Conservation (phyloP, 2,113 vertebrate genomes). For the Psettodes erumei region DNA sequence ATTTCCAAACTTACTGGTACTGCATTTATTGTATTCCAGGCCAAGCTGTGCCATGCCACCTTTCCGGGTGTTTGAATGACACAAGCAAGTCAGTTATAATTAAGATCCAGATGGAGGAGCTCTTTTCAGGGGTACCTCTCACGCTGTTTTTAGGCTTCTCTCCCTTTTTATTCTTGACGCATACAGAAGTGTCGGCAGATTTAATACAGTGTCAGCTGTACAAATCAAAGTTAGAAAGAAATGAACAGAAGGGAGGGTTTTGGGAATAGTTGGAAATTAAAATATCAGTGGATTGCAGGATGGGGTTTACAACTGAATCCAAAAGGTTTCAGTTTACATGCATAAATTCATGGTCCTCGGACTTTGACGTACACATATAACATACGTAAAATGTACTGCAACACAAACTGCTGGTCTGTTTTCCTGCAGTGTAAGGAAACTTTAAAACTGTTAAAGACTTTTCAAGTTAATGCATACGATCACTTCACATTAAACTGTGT, state of each 20-base stretch:
- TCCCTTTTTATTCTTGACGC: slow-evolving; percentile 19
- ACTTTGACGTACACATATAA: neutral
- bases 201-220: slow-evolving; percentile 17
- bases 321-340: neutral
- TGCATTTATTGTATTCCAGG: slow-evolving; percentile 3
- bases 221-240: slow-evolving; percentile 1
- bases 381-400: no score
- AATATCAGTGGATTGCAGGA: slow-evolving; percentile 16
- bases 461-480: neutral
- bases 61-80: slow-evolving; percentile 45
- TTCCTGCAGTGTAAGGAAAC: neutral
- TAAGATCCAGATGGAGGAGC: slow-evolving; percentile 50
- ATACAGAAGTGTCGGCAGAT: slow-evolving; percentile 35
- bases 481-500: neutral
- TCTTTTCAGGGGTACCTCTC: slow-evolving; percentile 31
- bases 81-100: slow-evolving; percentile 33
- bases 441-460: neutral
- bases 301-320: neutral
- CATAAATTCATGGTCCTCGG: neutral
- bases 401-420: neutral
- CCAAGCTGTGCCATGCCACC: neutral
- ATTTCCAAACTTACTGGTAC: slow-evolving; percentile 19
- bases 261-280: neutral
- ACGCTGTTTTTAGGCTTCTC: slow-evolving; percentile 12
- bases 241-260: slow-evolving; percentile 1